Percentiles rank a stretch among this genome's conserved stretches.
These are phyloP conservation scores for Papilio aristodemus DNA, from an alignment of 1,140 invertebrate genomes.

Conservation along the genomic window DNA sequence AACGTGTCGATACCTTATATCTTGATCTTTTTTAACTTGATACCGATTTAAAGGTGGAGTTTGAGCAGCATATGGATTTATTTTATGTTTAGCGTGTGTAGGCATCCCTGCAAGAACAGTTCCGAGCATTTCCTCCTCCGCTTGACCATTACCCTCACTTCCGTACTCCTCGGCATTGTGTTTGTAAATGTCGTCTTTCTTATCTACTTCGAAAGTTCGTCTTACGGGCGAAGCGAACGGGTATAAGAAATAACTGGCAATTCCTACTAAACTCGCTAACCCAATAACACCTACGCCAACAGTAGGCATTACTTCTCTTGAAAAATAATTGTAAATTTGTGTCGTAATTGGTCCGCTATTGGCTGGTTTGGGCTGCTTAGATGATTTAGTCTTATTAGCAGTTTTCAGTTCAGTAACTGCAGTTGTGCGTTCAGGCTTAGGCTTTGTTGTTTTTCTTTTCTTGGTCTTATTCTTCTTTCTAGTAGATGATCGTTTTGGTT, in stretches of 20 bases:
- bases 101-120: conserved; percentile 88
- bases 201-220: conserved; percentile 84
- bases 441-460: conserved; percentile 68
- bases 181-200: conserved; percentile 83
- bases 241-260: conserved; percentile 88
- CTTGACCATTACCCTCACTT: conserved; percentile 83
- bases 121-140: conserved; percentile 87
- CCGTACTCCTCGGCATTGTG: conserved; percentile 84
- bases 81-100: conserved; percentile 69
- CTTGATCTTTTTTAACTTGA: conserved; percentile 73
- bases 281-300: conserved; percentile 88
- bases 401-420: conserved; percentile 75
- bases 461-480: conserved; percentile 79
- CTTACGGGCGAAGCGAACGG: conserved; percentile 85
- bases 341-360: conserved; percentile 82
- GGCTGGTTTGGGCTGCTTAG: conserved; percentile 79
- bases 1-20: conserved; percentile 74
- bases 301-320: conserved; percentile 89
- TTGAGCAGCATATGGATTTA: conserved; percentile 75
- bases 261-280: conserved; percentile 84
- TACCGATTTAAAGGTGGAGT: conserved; percentile 67
- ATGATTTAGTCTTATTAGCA: conserved; percentile 70
- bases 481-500: conserved; percentile 71
- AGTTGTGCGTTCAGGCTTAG: conserved; percentile 80
- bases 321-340: conserved; percentile 89